These are phyloP conservation scores for Torymus auratus DNA, from an alignment of 2,888 invertebrate genomes.

Conservation along the genomic window DNA sequence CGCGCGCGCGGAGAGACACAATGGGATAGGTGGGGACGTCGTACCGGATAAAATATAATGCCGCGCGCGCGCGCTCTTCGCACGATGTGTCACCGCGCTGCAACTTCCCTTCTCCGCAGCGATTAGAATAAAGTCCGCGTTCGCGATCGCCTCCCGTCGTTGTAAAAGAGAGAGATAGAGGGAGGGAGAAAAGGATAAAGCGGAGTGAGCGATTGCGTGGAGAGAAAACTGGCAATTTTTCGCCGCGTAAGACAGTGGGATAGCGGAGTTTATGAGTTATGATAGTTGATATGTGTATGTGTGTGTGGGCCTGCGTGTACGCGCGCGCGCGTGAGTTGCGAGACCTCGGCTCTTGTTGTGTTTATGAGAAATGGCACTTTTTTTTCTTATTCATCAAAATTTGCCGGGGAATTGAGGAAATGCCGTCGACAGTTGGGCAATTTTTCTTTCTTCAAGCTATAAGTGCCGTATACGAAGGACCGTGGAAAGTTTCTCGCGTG, in stretches of 20 bases:
- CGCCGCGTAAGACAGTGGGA: not conserved
- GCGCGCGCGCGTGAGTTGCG: not conserved
- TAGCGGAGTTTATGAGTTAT: not conserved
- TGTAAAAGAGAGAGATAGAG: too few species aligned
- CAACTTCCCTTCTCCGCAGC: not conserved
- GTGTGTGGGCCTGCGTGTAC: not conserved
- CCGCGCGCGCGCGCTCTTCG: conserved; percentile 6
- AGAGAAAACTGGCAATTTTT: not conserved
- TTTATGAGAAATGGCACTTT: too few species aligned
- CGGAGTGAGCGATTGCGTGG: not conserved
- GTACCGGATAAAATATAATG: too few species aligned
- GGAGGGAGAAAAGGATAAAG: not conserved
- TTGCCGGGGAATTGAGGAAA: too few species aligned
- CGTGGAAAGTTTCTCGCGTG: too few species aligned
- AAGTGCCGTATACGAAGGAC: too few species aligned
- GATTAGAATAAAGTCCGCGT: conserved; percentile 11
- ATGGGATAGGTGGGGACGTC: conserved; percentile 7
- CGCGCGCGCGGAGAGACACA: conserved; percentile 5
- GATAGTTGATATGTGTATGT: not conserved
- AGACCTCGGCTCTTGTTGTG: too few species aligned
- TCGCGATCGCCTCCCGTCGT: not conserved
- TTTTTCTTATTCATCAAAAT: too few species aligned
- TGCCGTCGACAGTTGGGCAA: too few species aligned
- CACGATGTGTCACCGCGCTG: conserved; percentile 35
- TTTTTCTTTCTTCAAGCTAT: too few species aligned